These are phyloP conservation scores for Falco berigora DNA, from an alignment of 2,797 vertebrate genomes.

Conservation along the genomic window DNA sequence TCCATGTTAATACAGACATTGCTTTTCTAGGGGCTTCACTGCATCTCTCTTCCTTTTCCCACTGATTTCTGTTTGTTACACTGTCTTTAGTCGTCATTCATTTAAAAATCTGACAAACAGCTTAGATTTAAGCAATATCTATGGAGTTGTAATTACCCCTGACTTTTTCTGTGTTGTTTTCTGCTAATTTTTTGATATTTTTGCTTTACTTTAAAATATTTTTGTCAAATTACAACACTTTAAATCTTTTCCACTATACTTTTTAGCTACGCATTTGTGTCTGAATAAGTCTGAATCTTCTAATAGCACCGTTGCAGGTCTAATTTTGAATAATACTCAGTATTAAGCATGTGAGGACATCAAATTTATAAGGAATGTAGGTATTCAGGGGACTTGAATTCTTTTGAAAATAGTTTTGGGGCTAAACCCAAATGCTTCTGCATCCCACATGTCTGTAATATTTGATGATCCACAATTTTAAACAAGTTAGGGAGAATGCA, in stretches of 20 bases:
- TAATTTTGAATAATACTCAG: background rate
- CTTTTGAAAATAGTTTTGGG: background rate
- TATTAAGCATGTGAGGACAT: background rate
- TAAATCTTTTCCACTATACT: background rate
- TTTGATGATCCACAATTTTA: background rate
- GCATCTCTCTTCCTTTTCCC: background rate
- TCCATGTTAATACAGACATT: background rate
- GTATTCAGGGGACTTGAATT: background rate
- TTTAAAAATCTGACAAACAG: background rate
- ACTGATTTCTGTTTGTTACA: background rate
- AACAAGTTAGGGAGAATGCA: background rate
- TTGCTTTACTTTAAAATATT: background rate
- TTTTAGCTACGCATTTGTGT: background rate
- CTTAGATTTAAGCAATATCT: background rate
- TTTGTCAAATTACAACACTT: background rate
- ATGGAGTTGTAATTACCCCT: background rate
- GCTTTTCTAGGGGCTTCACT: background rate
- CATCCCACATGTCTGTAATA: background rate
- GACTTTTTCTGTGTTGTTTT: background rate
- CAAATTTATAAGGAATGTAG: background rate
- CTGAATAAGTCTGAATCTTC: background rate
- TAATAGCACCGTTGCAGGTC: background rate
- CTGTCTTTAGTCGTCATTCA: background rate
- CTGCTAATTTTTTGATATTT: background rate
- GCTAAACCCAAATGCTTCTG: background rate